These are phyloP conservation scores for Podargus strigoides DNA, from an alignment of 2,797 vertebrate species.

Conservation along the genomic window DNA sequence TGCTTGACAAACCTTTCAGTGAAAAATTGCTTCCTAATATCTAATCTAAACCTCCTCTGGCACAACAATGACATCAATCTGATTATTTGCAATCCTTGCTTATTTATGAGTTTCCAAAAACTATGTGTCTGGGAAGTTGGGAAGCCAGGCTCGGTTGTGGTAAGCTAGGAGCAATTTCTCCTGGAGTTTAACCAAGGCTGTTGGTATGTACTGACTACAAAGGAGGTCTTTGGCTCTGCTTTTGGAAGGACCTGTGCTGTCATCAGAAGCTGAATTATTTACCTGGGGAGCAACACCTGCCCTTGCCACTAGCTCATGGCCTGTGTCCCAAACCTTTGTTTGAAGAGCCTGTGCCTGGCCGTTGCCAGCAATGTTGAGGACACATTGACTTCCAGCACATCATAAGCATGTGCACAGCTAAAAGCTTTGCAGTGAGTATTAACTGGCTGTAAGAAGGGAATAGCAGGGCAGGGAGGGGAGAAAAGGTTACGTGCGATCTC, in stretches of 20 bases:
- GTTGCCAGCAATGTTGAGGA: not conserved
- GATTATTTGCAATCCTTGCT: not conserved
- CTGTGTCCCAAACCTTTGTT: not conserved
- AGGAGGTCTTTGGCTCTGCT: not conserved
- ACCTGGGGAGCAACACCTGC: not conserved
- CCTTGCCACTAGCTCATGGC: not conserved
- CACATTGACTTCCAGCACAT: accelerated
- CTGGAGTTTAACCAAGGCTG: not conserved
- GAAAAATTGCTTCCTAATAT: too few relatives aligned
- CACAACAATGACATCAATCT: not conserved
- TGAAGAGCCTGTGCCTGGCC: not conserved
- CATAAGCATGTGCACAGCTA: not conserved
- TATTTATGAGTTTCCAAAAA: not conserved
- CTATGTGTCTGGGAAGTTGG: not conserved
- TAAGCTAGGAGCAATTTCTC: not conserved
- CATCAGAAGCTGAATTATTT: not conserved
- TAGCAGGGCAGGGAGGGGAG: not conserved
- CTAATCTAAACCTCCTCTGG: too few relatives aligned
- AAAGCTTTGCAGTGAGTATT: not conserved
- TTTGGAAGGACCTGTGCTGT: not conserved
- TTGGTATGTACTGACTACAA: not conserved
- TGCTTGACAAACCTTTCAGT: too few relatives aligned
- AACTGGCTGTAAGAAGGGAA: not conserved
- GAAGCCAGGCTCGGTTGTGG: not conserved
- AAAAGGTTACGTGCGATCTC: conserved; percentile 82